Evolutionary conservation across 2,113 vertebrate genomes (phyloP).

Genomic region (Podarcis muralis): DNA sequence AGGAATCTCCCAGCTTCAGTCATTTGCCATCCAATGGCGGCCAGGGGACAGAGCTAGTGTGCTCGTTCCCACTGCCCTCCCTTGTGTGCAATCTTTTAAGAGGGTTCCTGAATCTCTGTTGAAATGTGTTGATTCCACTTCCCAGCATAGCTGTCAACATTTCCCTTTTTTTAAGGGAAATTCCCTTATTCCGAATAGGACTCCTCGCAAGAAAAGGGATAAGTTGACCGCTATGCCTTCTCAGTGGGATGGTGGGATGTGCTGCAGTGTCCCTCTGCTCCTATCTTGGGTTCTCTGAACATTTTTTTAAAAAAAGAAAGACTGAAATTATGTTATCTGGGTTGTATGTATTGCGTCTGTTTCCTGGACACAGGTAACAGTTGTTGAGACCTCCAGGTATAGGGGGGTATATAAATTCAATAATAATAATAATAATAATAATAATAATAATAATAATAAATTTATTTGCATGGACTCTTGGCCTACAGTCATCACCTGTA

Average conservation of each 20-base stretch:
- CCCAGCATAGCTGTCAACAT: neutral
- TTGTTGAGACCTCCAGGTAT: neutral
- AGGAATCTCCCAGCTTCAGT: neutral
- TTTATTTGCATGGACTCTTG: neutral
- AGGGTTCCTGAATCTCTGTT: neutral
- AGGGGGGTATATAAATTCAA: no score
- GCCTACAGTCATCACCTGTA: neutral
- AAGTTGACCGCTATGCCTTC: neutral
- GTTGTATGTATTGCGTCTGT: neutral
- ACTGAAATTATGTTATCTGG: neutral
- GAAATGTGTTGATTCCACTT: neutral
- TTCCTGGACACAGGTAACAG: neutral
- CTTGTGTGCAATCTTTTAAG: neutral
- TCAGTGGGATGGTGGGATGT: neutral
- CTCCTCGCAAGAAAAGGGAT: no score
- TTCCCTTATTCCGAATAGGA: no score
- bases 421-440: no score
- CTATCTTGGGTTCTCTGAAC: neutral
- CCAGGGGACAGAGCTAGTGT: neutral
- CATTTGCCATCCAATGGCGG: neutral
- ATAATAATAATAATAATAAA: no score
- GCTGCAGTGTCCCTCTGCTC: neutral
- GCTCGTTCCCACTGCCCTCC: no score
- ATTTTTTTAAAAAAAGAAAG: neutral
- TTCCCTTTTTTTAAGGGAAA: no score